Evolutionary conservation across 1,140 invertebrate species (phyloP).

Genomic region (Lanistes nyassanus): DNA sequence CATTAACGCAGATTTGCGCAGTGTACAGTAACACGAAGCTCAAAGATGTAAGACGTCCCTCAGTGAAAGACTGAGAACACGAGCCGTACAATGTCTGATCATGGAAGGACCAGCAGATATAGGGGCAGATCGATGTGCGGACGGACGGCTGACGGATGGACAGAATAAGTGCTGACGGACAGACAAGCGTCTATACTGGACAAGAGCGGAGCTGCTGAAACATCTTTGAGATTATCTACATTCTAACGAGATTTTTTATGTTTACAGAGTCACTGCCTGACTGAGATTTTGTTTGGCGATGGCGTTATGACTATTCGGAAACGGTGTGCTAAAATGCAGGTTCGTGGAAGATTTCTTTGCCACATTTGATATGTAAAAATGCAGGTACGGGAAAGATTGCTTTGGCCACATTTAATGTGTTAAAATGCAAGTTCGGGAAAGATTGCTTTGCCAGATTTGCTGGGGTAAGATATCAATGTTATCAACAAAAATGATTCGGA

Average conservation of each 20-base stretch:
- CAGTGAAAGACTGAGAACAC: too few relatives aligned
- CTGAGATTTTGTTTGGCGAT: constrained; percentile 15
- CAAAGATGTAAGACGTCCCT: too few relatives aligned
- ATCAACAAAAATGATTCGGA: background rate
- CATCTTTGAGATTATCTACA: too few relatives aligned
- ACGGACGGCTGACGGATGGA: too few relatives aligned
- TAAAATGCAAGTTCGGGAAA: background rate
- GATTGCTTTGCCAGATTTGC: background rate
- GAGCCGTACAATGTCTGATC: too few relatives aligned
- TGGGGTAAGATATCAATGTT: background rate
- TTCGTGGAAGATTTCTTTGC: background rate
- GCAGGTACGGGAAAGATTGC: background rate
- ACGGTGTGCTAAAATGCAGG: constrained; percentile 14
- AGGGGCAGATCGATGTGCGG: too few relatives aligned
- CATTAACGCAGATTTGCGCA: too few relatives aligned
- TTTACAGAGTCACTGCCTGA: constrained; percentile 17
- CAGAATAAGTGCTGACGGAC: too few relatives aligned
- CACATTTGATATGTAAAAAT: background rate
- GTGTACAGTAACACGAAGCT: too few relatives aligned
- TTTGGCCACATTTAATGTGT: background rate
- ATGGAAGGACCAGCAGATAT: too few relatives aligned
- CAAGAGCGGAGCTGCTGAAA: too few relatives aligned
- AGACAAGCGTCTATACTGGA: too few relatives aligned
- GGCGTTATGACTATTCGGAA: constrained; percentile 9
- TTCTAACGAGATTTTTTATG: background rate